A percentile compares a stretch with the other conserved stretches of the same genome.
These are phyloP conservation scores for Cacatua alba DNA, from an alignment of 2,113 vertebrate genomes.

Conservation along the genomic window DNA sequence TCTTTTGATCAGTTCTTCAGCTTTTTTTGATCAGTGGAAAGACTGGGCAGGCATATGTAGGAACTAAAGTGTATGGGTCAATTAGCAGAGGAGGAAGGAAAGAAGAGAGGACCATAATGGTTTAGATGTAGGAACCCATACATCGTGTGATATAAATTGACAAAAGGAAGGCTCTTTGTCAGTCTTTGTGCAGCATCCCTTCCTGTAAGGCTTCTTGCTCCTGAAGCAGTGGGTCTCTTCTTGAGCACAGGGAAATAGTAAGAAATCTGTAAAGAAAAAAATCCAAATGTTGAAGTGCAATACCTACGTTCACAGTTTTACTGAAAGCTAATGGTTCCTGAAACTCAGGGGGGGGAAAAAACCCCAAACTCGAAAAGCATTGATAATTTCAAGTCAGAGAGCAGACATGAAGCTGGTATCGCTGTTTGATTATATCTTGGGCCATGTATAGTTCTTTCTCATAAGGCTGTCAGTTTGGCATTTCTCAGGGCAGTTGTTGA, in stretches of 20 bases:
- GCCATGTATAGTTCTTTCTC: neutral
- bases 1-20: no score
- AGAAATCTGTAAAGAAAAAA: neutral
- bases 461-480: neutral
- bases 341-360: neutral
- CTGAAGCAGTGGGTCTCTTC: neutral
- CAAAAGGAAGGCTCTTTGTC: neutral
- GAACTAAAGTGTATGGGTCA: neutral
- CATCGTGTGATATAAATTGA: neutral
- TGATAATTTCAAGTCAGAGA: neutral
- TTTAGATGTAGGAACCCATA: neutral
- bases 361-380: neutral
- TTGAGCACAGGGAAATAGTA: neutral
- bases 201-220: neutral
- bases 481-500: neutral
- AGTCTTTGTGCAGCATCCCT: neutral
- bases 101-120: neutral
- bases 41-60: neutral
- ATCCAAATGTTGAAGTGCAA: neutral
- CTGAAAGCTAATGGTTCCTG: neutral
- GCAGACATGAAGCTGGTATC: neutral
- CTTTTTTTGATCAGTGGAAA: neutral
- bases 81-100: neutral
- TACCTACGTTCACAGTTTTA: neutral
- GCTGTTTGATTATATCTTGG: neutral